Percentiles rank a stretch among this genome's conserved stretches.
Conservation (phyloP, 2,113 vertebrate genomes). For the Psettodes erumei region DNA sequence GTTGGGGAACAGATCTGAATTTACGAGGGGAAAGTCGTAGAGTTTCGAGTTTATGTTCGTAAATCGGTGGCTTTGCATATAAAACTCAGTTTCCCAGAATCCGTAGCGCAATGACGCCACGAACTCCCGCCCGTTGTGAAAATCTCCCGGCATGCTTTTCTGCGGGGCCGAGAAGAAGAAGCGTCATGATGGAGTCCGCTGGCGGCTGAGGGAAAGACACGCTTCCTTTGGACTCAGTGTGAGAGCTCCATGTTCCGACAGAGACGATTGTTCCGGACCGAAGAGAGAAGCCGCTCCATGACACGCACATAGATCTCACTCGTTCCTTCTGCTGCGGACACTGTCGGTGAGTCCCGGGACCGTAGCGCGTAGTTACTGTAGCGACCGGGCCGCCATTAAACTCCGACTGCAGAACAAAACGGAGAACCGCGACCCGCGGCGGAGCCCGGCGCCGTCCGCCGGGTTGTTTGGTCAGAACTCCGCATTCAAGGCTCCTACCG, state of each 20-base stretch:
- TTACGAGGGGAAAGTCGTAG: too few relatives aligned
- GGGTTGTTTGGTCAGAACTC: fast-evolving
- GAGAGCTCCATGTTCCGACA: constrained; percentile 21
- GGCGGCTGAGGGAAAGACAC: constrained; percentile 57
- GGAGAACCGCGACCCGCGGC: not conserved
- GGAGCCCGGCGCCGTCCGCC: fast-evolving
- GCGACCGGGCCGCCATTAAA: constrained; percentile 70
- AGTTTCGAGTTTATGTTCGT: too few relatives aligned
- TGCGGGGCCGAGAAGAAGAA: constrained; percentile 48
- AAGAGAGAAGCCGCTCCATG: constrained; percentile 28
- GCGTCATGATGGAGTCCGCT: constrained; percentile 61
- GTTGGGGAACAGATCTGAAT: too few relatives aligned
- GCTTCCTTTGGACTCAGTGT: not conserved
- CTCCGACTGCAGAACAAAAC: not conserved
- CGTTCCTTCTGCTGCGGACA: constrained; percentile 59
- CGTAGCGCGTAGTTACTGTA: constrained; percentile 39
- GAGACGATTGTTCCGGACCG: constrained; percentile 1
- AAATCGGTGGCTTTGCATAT: too few relatives aligned
- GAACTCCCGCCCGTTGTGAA: constrained; percentile 41
- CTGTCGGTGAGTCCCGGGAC: constrained; percentile 66
- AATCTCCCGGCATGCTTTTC: constrained; percentile 63
- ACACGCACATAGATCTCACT: constrained; percentile 41
- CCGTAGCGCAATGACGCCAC: not conserved
- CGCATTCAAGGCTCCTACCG: not conserved
- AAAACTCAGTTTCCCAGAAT: constrained; percentile 35